These are phyloP conservation scores for Pinna nobilis DNA, from an alignment of 1,140 invertebrate species.

Conservation along the genomic window DNA sequence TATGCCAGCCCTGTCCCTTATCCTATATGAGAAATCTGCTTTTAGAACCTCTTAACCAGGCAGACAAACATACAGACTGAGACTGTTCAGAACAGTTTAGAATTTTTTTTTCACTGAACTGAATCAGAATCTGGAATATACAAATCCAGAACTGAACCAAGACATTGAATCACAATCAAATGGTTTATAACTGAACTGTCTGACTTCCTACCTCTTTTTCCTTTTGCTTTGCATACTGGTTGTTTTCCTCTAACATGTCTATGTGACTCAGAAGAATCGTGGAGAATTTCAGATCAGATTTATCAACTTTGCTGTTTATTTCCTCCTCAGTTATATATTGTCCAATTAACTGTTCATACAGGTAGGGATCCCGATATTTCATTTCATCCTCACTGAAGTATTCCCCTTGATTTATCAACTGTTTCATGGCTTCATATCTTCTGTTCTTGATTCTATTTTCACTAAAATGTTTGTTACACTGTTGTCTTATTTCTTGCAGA, in stretches of 20 bases:
- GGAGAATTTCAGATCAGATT: conserved; percentile 70
- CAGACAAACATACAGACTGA: no score
- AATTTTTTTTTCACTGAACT: no score
- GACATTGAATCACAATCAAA: not conserved
- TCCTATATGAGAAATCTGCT: no score
- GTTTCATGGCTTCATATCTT: conserved; percentile 87
- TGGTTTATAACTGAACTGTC: not conserved
- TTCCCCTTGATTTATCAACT: conserved; percentile 81
- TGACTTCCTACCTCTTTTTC: conserved; percentile 77
- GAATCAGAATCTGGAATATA: no score
- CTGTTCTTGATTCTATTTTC: conserved; percentile 85
- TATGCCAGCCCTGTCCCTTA: no score
- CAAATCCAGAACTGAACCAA: not conserved
- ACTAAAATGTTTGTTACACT: conserved; percentile 49
- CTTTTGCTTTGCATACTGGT: conserved; percentile 80
- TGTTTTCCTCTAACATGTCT: conserved; percentile 79
- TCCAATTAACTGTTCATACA: conserved; percentile 92
- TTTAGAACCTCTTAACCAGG: not conserved
- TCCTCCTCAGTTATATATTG: conserved; percentile 88
- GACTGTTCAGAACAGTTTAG: no score
- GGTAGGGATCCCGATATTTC: conserved; percentile 90
- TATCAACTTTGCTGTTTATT: conserved; percentile 75
- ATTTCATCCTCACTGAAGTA: conserved; percentile 95
- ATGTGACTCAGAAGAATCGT: conserved; percentile 76
- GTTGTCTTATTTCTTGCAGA: conserved; percentile 76